Conservation (phyloP, 2,113 vertebrate species). For the Dasyurus viverrinus region DNA sequence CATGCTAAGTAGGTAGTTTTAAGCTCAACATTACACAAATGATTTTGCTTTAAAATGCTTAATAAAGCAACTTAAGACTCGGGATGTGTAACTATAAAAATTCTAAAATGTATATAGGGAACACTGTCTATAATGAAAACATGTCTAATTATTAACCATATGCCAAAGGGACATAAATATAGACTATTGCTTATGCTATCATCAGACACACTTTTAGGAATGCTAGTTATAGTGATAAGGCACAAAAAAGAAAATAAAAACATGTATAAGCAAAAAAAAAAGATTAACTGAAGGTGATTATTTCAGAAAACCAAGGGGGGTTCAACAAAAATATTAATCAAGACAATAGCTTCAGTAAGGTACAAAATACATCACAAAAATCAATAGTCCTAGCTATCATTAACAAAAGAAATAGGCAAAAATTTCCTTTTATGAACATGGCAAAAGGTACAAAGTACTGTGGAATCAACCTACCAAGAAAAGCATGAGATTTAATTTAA, state of each 20-base stretch:
- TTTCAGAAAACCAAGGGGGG: not conserved
- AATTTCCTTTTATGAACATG: not conserved
- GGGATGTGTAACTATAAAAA: no score
- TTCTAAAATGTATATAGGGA: no score
- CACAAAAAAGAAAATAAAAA: not conserved
- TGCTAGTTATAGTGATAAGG: not conserved
- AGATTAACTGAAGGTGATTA: not conserved
- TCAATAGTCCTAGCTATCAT: not conserved
- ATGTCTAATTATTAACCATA: no score
- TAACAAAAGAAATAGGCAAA: not conserved
- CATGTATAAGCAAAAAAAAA: not conserved
- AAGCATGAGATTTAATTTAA: not conserved
- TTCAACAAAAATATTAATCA: not conserved
- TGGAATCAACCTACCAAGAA: not conserved
- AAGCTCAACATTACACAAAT: no score
- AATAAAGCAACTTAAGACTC: no score
- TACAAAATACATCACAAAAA: not conserved
- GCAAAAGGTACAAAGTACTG: not conserved
- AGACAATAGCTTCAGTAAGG: not conserved
- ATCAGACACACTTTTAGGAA: not conserved
- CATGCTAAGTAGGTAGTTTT: no score
- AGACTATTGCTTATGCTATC: not conserved
- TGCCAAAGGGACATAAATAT: not conserved
- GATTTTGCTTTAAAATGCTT: no score
- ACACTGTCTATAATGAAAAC: no score